phyloP scores from a whole-genome alignment of 2,888 invertebrate genomes.

The Drosophila gaucha region DNA sequence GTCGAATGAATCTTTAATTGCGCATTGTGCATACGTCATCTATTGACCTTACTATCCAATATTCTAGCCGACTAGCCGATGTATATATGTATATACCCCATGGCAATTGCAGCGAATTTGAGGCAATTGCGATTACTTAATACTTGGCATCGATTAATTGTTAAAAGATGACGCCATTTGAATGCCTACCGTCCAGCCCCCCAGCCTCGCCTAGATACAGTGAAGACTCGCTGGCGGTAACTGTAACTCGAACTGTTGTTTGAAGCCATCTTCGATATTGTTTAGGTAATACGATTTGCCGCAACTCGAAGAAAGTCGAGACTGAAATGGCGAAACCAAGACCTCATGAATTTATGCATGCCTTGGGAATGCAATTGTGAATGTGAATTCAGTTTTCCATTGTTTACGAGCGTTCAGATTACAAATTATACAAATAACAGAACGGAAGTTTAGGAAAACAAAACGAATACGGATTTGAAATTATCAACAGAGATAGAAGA shows the following conservation, averaged over 20 bases:
- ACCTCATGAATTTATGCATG: conserved; percentile 4
- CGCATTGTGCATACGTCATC: conserved; percentile 25
- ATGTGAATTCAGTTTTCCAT: conserved; percentile 11
- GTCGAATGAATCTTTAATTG: conserved; percentile 41
- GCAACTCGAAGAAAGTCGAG: not conserved
- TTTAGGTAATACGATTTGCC: conserved; percentile 28
- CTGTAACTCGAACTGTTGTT: conserved; percentile 7
- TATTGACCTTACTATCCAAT: conserved; percentile 19
- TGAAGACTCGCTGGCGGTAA: conserved; percentile 13
- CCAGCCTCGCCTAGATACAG: conserved; percentile 14
- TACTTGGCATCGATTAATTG: conserved; percentile 48
- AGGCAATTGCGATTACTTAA: conserved; percentile 10
- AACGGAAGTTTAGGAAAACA: no score
- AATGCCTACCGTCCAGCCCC: conserved; percentile 9
- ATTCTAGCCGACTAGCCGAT: conserved; percentile 1
- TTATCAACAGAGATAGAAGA: not conserved
- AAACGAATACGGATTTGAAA: not conserved
- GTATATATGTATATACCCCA: not conserved
- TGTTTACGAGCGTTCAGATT: conserved; percentile 8
- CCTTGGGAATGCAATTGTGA: conserved; percentile 16
- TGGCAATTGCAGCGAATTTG: conserved; percentile 8
- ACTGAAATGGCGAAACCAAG: not conserved
- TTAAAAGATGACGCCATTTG: conserved; percentile 46
- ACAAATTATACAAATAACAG: conserved; percentile 2
- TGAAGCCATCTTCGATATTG: conserved; percentile 22